These are phyloP conservation scores for Corvus hawaiiensis DNA, from an alignment of 2,113 vertebrate genomes.

Conservation along the genomic window DNA sequence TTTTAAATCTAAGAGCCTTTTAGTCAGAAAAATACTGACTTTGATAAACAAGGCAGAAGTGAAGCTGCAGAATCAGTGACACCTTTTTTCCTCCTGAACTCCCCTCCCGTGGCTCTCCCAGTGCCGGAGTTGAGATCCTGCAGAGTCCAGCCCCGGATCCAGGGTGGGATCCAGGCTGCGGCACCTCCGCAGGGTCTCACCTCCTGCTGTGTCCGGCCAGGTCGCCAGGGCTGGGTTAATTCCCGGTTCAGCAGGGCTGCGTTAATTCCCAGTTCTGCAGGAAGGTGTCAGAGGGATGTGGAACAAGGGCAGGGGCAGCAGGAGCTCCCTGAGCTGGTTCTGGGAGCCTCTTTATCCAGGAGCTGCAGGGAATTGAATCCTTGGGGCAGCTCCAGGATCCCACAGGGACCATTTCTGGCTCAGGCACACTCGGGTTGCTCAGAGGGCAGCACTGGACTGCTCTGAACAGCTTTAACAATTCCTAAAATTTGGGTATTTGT, in stretches of 20 bases:
- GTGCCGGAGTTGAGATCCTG: background rate
- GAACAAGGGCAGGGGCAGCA: fast-evolving
- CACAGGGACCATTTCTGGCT: background rate
- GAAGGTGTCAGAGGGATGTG: background rate
- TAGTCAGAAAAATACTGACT: background rate
- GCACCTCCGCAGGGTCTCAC: fast-evolving
- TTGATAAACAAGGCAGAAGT: background rate
- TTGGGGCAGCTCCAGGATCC: background rate
- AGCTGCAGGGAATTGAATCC: fast-evolving
- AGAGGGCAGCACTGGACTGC: background rate
- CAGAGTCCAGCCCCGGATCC: background rate
- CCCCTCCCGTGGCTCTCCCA: background rate
- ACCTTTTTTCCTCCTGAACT: background rate
- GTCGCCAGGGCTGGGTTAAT: background rate
- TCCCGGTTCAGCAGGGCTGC: background rate
- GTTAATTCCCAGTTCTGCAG: fast-evolving
- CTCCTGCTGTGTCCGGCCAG: background rate
- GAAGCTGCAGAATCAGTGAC: background rate
- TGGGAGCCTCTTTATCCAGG: background rate
- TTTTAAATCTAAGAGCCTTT: background rate
- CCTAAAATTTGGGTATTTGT: background rate
- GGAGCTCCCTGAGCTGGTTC: background rate
- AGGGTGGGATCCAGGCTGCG: background rate
- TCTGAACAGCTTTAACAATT: background rate
- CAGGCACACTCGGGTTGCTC: background rate